Conservation (phyloP, 1,140 invertebrate species). For the Drosophila baimaii region DNA sequence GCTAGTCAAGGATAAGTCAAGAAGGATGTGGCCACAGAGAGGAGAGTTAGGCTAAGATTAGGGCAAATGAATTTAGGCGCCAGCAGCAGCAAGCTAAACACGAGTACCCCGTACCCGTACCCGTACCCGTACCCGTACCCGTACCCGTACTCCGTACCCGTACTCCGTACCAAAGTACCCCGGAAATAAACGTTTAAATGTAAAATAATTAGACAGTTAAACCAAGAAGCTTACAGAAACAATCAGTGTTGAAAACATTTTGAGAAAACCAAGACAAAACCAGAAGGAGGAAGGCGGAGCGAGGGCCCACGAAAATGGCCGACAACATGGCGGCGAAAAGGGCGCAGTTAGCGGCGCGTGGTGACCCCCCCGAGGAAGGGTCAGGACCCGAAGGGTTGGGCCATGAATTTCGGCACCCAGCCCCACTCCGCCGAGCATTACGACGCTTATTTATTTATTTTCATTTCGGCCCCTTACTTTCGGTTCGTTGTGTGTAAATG, state of each 20-base stretch:
- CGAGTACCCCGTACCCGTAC: constrained; percentile 17
- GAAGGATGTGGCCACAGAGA: constrained; percentile 34
- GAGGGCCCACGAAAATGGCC: constrained; percentile 28
- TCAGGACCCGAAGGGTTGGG: constrained; percentile 16
- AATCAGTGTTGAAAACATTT: constrained; percentile 84
- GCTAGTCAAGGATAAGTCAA: constrained; percentile 31
- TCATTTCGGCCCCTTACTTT: constrained; percentile 41
- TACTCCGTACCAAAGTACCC: constrained; percentile 17
- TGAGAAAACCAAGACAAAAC: constrained; percentile 62
- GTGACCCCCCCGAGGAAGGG: constrained; percentile 57
- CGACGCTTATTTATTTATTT: constrained; percentile 53
- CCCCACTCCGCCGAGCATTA: constrained; percentile 16
- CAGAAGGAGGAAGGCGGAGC: constrained; percentile 33
- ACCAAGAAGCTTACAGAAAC: constrained; percentile 84
- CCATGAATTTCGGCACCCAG: not conserved
- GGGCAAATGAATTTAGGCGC: constrained; percentile 69
- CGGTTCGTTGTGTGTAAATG: constrained; percentile 57
- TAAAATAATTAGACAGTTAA: constrained; percentile 84
- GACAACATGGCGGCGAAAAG: constrained; percentile 39
- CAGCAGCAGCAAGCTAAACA: constrained; percentile 59
- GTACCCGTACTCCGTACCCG: not conserved
- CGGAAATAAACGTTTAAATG: constrained; percentile 79
- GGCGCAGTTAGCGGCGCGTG: constrained; percentile 63
- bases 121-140: constrained; percentile 9
- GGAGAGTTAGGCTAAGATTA: constrained; percentile 64